Conservation (phyloP, 1,140 invertebrate species). For the Caligus rogercresseyi region DNA sequence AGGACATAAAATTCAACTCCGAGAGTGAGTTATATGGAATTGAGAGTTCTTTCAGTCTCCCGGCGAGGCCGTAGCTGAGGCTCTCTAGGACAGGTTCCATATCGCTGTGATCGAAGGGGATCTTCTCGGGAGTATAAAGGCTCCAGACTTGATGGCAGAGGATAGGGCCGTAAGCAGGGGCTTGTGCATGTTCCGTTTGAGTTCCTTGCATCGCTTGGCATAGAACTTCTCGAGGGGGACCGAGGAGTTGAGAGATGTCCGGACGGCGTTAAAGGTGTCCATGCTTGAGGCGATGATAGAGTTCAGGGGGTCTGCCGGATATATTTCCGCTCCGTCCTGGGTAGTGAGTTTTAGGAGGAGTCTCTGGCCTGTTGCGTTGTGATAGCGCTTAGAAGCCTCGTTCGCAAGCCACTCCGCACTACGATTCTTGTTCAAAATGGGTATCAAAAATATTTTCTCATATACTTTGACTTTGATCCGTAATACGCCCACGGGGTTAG, state of each 20-base stretch:
- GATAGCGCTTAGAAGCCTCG: not conserved
- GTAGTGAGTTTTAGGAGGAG: not conserved
- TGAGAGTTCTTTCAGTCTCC: not conserved
- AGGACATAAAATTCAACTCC: not conserved
- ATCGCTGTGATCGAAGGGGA: not conserved
- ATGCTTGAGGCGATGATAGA: not conserved
- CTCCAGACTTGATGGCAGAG: not conserved
- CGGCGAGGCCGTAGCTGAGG: not conserved
- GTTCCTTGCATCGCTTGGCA: not conserved
- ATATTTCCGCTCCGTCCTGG: not conserved
- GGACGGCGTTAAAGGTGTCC: not conserved
- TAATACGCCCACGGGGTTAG: no score
- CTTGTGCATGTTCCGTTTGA: not conserved
- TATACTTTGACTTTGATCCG: not conserved
- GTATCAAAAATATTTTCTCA: not conserved
- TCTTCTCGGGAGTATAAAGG: not conserved
- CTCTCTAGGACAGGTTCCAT: not conserved
- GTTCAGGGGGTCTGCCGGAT: not conserved
- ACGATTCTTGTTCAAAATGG: not conserved
- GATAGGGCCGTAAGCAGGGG: not conserved
- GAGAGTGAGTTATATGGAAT: not conserved
- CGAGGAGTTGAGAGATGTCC: not conserved
- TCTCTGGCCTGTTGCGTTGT: not conserved
- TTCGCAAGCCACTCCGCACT: not conserved
- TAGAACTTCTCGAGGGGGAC: not conserved